These are phyloP conservation scores for Agapornis roseicollis DNA, from an alignment of 2,113 vertebrate genomes.

Conservation along the genomic window DNA sequence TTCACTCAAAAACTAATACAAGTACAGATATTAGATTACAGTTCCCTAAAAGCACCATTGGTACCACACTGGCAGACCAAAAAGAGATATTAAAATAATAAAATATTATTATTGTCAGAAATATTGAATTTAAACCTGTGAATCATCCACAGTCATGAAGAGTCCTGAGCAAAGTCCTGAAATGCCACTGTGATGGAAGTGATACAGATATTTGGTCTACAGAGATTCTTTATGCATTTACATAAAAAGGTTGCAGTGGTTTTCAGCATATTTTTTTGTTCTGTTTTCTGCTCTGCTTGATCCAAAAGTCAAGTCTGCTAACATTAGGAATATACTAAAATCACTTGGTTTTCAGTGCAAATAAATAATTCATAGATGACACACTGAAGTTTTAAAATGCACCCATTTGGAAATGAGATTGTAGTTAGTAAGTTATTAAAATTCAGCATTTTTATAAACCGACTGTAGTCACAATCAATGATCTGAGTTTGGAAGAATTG, in stretches of 20 bases:
- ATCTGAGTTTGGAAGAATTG: not conserved
- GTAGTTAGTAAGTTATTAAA: not conserved
- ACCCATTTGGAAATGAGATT: not conserved
- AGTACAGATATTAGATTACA: not conserved
- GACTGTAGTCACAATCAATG: not conserved
- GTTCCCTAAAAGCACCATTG: not conserved
- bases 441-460: not conserved
- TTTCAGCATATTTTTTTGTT: accelerated
- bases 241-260: not conserved
- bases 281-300: not conserved
- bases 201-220: not conserved
- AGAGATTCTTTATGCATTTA: not conserved
- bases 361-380: not conserved
- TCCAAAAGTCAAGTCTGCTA: not conserved
- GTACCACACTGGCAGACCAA: not conserved
- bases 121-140: not conserved
- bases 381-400: not conserved
- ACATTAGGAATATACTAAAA: not conserved
- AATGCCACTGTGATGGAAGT: not conserved
- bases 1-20: not conserved
- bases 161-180: not conserved
- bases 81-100: not conserved
- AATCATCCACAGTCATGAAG: not conserved
- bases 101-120: not conserved
- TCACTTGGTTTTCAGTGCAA: not conserved